Evolutionary conservation across 2,888 invertebrate genomes (phyloP).

Genomic region (Rapana venosa): DNA sequence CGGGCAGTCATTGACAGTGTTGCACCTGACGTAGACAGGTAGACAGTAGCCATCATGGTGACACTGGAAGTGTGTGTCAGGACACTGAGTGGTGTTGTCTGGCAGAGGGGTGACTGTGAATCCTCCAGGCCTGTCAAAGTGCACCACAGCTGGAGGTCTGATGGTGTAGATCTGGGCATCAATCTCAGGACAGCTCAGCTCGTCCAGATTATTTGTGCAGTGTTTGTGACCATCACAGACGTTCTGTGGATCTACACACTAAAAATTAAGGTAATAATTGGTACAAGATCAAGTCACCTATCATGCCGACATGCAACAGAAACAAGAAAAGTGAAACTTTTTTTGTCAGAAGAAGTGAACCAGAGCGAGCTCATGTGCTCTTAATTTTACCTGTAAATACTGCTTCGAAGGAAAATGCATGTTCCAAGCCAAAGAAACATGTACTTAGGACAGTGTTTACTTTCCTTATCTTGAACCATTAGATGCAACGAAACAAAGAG

Average conservation of each 20-base stretch:
- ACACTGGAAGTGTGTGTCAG: not conserved
- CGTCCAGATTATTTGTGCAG: slow-evolving; percentile 66
- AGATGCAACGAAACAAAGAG: too few species aligned
- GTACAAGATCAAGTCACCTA: too few species aligned
- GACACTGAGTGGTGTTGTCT: slow-evolving; percentile 18
- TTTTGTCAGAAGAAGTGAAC: too few species aligned
- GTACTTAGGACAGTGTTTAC: too few species aligned
- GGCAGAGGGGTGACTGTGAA: slow-evolving; percentile 24
- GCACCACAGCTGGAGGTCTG: not conserved
- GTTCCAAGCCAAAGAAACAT: too few species aligned
- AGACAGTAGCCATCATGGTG: not conserved
- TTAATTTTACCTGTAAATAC: too few species aligned
- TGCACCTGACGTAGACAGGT: slow-evolving; percentile 26
- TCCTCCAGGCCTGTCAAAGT: not conserved
- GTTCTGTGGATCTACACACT: not conserved
- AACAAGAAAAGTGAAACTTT: too few species aligned
- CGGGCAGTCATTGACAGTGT: slow-evolving; percentile 19
- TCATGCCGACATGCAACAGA: too few species aligned
- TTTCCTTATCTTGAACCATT: too few species aligned
- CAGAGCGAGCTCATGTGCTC: too few species aligned
- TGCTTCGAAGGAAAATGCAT: too few species aligned
- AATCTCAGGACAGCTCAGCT: slow-evolving; percentile 46
- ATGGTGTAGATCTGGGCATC: not conserved
- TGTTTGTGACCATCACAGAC: slow-evolving; percentile 59
- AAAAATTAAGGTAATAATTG: not conserved